Percentiles rank a stretch among this genome's conserved stretches.
Conservation (phyloP, 2,797 vertebrate genomes). For the Rhyacichthys aspro region DNA sequence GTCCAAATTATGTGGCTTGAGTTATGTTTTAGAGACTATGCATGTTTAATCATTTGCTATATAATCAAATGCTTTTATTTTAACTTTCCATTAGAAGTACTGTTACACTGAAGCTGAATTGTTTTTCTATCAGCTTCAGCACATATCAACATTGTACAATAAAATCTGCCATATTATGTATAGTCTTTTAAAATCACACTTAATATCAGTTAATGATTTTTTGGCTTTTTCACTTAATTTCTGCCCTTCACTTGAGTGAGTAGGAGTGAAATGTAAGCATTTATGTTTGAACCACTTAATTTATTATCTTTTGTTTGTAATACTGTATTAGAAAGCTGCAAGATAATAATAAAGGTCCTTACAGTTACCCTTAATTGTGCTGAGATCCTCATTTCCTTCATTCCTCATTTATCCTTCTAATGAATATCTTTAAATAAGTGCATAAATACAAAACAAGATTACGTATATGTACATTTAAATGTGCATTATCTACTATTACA, state of each 20-base stretch:
- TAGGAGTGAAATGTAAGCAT: constrained; percentile 61
- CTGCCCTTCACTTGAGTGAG: constrained; percentile 35
- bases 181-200: constrained; percentile 25
- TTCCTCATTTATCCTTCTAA: no score
- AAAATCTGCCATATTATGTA: constrained; percentile 36
- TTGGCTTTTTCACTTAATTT: constrained; percentile 40
- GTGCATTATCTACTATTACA: no score
- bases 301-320: constrained; percentile 76
- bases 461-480: no score
- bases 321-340: constrained; percentile 61
- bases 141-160: constrained; percentile 30
- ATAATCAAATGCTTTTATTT: constrained; percentile 51
- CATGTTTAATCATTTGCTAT: constrained; percentile 61
- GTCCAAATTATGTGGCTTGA: constrained; percentile 41
- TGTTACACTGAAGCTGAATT: constrained; percentile 34
- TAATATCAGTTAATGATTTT: constrained; percentile 37
- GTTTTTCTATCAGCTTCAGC: constrained; percentile 26
- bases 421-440: no score
- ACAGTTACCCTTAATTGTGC: constrained; percentile 1
- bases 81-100: constrained; percentile 21
- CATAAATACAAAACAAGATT: no score
- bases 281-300: constrained; percentile 71
- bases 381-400: no score
- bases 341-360: constrained; percentile 62
- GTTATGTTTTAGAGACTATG: constrained; percentile 55